Percentiles rank a stretch among this genome's conserved stretches.
Conservation (phyloP, 2,888 invertebrate genomes). For the Ommatoiulus sabulosus region DNA sequence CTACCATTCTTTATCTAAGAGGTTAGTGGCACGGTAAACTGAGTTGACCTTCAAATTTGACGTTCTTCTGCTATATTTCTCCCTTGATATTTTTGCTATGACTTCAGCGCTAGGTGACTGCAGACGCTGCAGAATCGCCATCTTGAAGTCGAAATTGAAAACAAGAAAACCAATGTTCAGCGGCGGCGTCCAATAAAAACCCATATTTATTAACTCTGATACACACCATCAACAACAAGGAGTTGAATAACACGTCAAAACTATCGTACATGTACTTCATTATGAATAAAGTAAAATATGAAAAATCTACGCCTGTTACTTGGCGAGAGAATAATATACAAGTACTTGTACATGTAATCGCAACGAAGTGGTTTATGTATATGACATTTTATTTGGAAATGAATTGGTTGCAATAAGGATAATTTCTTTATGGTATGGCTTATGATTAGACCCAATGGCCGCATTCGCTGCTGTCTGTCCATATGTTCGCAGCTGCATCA, state of each 20-base stretch:
- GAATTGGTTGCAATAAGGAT: too few relatives aligned
- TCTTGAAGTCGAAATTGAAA: not conserved
- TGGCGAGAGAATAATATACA: too few relatives aligned
- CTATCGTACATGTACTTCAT: not conserved
- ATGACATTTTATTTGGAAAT: too few relatives aligned
- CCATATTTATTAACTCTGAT: not conserved
- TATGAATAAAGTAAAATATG: not conserved
- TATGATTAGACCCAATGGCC: too few relatives aligned
- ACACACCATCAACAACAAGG: not conserved
- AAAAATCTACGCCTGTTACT: not conserved
- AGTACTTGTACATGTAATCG: too few relatives aligned
- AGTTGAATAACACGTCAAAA: not conserved
- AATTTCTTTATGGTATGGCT: too few relatives aligned
- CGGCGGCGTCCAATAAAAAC: too few relatives aligned
- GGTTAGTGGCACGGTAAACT: constrained; percentile 43
- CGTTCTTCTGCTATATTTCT: constrained; percentile 21
- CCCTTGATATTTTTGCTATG: not conserved
- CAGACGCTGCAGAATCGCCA: constrained; percentile 35
- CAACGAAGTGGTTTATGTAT: too few relatives aligned
- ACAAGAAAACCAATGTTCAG: not conserved
- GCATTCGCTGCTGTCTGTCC: too few relatives aligned
- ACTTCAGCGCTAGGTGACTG: not conserved
- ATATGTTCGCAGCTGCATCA: too few relatives aligned
- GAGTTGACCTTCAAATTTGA: constrained; percentile 43
- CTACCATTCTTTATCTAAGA: constrained; percentile 37